These are phyloP conservation scores for Lophotis ruficrista DNA, from an alignment of 2,113 vertebrate species.

Conservation along the genomic window DNA sequence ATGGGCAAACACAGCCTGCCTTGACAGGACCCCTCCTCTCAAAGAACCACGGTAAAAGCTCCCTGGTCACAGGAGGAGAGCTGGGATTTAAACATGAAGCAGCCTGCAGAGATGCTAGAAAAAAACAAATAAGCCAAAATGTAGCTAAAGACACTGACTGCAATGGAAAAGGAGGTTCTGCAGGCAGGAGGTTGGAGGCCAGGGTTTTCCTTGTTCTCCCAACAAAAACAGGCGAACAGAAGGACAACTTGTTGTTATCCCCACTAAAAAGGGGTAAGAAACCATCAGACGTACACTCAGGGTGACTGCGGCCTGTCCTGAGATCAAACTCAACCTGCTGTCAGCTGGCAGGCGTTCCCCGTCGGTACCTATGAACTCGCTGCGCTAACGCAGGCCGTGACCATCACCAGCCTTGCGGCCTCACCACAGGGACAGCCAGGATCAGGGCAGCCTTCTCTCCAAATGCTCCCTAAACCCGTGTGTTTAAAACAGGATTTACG, in stretches of 20 bases:
- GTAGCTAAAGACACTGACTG: neutral
- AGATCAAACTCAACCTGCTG: neutral
- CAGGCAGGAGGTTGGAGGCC: accelerated
- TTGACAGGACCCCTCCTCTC: neutral
- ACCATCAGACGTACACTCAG: accelerated
- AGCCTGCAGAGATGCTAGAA: neutral
- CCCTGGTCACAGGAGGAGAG: neutral
- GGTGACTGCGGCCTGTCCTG: neutral
- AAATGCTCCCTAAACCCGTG: neutral
- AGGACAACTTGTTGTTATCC: neutral
- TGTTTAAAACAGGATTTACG: neutral
- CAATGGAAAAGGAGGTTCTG: neutral
- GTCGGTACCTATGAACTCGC: neutral
- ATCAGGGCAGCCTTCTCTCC: neutral
- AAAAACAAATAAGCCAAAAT: neutral
- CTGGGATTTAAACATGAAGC: neutral
- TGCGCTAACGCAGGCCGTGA: neutral
- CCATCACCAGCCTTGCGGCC: neutral
- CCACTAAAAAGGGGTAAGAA: neutral
- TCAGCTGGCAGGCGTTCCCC: neutral
- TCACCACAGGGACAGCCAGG: neutral
- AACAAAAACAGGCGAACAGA: neutral
- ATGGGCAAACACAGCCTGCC: neutral
- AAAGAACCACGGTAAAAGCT: neutral
- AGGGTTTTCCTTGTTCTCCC: neutral